phyloP scores from a whole-genome alignment of 92 coral and sea anemone species.

The Metridium senile region DNA sequence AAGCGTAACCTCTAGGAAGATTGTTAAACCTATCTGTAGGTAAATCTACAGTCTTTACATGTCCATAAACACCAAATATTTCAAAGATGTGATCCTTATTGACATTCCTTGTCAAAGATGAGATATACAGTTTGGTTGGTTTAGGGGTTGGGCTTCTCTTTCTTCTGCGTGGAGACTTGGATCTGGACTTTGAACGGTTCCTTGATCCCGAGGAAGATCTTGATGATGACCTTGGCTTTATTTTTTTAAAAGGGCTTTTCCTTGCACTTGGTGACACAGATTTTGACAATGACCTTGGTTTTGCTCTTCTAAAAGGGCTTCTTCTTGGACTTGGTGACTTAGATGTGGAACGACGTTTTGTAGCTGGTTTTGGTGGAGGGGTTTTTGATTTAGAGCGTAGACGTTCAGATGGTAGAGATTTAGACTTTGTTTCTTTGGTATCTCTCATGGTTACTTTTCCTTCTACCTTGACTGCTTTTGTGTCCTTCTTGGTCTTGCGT shows the following conservation, averaged over 20 bases:
- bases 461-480: slow-evolving; percentile 68
- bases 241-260: slow-evolving; percentile 67
- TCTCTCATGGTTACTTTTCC: slow-evolving; percentile 67
- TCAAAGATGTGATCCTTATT: slow-evolving; percentile 96
- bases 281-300: slow-evolving; percentile 70
- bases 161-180: slow-evolving; percentile 86
- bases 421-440: slow-evolving; percentile 66
- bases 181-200: slow-evolving; percentile 57
- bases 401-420: slow-evolving; percentile 70
- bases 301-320: too few species aligned
- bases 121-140: slow-evolving; percentile 86
- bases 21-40: slow-evolving; percentile 90
- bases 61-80: slow-evolving; percentile 94
- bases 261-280: slow-evolving; percentile 81
- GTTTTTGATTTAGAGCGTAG: neutral
- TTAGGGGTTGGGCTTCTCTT: slow-evolving; percentile 94
- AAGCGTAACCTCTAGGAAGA: slow-evolving; percentile 89
- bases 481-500: slow-evolving; percentile 55
- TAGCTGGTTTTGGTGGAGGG: slow-evolving; percentile 42
- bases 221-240: slow-evolving; percentile 76
- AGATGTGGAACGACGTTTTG: slow-evolving; percentile 39
- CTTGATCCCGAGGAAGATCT: slow-evolving; percentile 74
- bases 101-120: slow-evolving; percentile 89
- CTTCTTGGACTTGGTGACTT: slow-evolving; percentile 79
- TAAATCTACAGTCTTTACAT: slow-evolving; percentile 85